These are phyloP conservation scores for Tiliacea citrago DNA, from an alignment of 2,888 invertebrate genomes.

Conservation along the genomic window DNA sequence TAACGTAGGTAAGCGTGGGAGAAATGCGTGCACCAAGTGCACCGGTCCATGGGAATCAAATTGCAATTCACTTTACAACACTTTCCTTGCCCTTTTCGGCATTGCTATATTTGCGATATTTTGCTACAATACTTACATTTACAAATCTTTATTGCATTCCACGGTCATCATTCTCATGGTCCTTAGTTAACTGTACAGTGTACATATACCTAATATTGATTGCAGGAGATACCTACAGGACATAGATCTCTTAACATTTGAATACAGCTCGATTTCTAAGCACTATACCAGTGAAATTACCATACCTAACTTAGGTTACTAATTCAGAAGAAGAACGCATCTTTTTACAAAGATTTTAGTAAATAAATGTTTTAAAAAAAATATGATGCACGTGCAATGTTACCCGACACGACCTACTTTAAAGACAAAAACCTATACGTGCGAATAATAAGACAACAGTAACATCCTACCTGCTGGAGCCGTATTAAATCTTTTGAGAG, in stretches of 20 bases:
- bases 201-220: neutral
- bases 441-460: conserved; percentile 24
- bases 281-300: neutral
- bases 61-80: conserved; percentile 18
- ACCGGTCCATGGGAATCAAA: conserved; percentile 53
- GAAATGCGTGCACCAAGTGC: conserved; percentile 48
- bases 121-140: too few species aligned
- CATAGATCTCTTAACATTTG: neutral
- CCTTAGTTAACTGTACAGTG: neutral
- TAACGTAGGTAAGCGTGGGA: conserved; percentile 60
- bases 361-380: neutral
- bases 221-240: neutral
- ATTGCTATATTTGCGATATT: conserved; percentile 2
- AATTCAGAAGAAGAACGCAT: neutral
- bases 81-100: conserved; percentile 30
- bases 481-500: conserved; percentile 41
- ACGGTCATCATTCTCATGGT: too few species aligned
- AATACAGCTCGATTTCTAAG: neutral
- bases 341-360: neutral
- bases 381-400: neutral
- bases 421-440: conserved; percentile 10
- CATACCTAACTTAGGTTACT: neutral
- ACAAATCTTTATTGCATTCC: too few species aligned
- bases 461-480: conserved; percentile 25
- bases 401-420: conserved; percentile 2